Percentiles rank a stretch among this genome's conserved stretches.
phyloP scores from a whole-genome alignment of 2,797 vertebrate genomes.

The Muscicapa striata region DNA sequence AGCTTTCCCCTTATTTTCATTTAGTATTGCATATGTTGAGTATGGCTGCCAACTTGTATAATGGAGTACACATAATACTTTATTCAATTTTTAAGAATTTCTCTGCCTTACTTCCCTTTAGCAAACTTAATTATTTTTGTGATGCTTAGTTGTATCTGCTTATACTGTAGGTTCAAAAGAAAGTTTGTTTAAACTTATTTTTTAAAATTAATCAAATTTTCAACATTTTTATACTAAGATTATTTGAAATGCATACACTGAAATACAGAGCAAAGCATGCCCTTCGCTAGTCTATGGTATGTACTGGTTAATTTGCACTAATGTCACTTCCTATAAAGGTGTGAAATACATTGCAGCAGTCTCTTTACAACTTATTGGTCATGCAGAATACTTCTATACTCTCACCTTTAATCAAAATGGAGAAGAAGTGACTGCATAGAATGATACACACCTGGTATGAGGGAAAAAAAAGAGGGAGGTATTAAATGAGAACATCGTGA shows the following conservation, averaged over 20 bases:
- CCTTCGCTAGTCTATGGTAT: constrained; percentile 31
- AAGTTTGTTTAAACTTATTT: constrained; percentile 45
- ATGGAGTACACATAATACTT: not conserved
- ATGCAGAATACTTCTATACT: not conserved
- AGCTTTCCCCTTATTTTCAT: constrained; percentile 70
- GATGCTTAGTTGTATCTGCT: constrained; percentile 31
- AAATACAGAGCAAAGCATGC: constrained; percentile 46
- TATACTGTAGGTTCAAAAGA: constrained; percentile 27
- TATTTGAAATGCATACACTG: constrained; percentile 16
- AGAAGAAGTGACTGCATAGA: constrained; percentile 12
- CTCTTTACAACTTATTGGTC: not conserved
- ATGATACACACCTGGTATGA: not conserved
- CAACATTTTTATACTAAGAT: constrained; percentile 44
- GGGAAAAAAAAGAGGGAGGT: not conserved
- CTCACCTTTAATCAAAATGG: not conserved
- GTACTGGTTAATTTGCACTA: constrained; percentile 37
- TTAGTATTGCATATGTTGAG: constrained; percentile 29
- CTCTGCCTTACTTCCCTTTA: constrained; percentile 58
- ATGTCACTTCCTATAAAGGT: not conserved
- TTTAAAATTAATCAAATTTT: constrained; percentile 35
- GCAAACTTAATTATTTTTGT: constrained; percentile 36
- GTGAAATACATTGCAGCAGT: constrained; percentile 19
- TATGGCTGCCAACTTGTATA: constrained; percentile 56
- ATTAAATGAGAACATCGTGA: not conserved
- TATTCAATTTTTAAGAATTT: constrained; percentile 24